Conservation (phyloP, 1,140 invertebrate species). For the Solenopsis fugax region DNA sequence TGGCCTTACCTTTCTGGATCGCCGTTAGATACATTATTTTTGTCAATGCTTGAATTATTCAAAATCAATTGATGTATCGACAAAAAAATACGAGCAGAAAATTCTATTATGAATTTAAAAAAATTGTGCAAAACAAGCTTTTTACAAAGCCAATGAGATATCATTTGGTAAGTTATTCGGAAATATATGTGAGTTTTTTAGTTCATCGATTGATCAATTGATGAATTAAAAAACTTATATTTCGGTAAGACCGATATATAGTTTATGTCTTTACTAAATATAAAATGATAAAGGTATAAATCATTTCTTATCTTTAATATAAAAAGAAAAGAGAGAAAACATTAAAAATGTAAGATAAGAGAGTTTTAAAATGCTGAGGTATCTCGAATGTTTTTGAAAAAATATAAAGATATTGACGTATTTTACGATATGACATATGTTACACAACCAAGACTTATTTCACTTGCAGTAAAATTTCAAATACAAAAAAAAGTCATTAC, state of each 20-base stretch:
- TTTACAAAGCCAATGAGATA: neutral
- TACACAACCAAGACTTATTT: neutral
- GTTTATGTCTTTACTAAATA: no score
- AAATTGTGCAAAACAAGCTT: neutral
- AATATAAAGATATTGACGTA: neutral
- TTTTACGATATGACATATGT: neutral
- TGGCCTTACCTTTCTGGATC: no score
- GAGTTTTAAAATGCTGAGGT: neutral
- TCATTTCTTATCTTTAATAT: neutral
- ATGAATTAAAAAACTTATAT: no score
- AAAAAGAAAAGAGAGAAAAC: neutral
- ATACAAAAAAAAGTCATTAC: neutral
- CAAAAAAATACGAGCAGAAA: neutral
- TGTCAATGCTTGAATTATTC: neutral
- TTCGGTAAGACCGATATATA: no score
- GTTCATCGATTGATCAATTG: no score
- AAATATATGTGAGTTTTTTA: no score
- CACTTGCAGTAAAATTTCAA: neutral
- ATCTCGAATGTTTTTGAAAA: neutral
- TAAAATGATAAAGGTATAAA: neutral
- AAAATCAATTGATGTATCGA: neutral
- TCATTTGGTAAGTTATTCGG: neutral
- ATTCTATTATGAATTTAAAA: slow-evolving; percentile 5
- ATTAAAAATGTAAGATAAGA: neutral
- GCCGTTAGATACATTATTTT: no score